Base-by-base conservation (phyloP, 1,140 invertebrate species). In the Zaprionus lachaisei region DNA sequence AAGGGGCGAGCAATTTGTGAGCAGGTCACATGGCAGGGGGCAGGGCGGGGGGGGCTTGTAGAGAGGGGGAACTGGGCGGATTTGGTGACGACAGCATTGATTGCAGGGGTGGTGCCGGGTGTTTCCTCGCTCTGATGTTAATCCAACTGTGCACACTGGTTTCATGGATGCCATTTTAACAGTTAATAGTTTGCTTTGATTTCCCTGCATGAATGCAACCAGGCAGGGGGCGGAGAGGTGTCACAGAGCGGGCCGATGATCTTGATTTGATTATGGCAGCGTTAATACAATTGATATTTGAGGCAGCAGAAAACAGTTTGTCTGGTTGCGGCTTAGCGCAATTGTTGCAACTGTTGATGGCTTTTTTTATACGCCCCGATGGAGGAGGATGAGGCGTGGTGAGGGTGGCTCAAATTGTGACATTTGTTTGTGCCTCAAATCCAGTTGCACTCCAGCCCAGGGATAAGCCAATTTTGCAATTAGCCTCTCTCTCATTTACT, bases 151-250 rank as follows among this genome's bases (percentile, higher is more conserved):
- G 85, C 61, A 7, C 41, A 17, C 57, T 57, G 81, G 56, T 77
- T 84, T 79, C 73, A 68, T 62, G 77, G 72, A 71, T 81, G 83
- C 79, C 72, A 65, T 77, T 89, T 89, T 81, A 72, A 80, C 84
- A 89, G 81, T 85, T 90, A 90, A 90, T 89, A 89, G 84, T 90
- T 79, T 51, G 83, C 84, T 84, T 79, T 87, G 84, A 87, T 87
- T 89, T 89, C 24, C 9, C 20, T 51, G 26, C n/a, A 17, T 41
- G 56, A 38, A 60, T 47, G 57, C 38, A 22, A 12, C 20, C 15
- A n/a, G 38, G 2, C n/a, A 20, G 54, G 31, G 15, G 51, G 24
- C 20, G 76, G 68, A 56, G 66, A 76, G 57, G 71, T 89, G 84
- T 70, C 67, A 75, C 55, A 62, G 60, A 79, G 64, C 70, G 71